Conservation (phyloP, 2,888 invertebrate species). For the Agrilus mali region DNA sequence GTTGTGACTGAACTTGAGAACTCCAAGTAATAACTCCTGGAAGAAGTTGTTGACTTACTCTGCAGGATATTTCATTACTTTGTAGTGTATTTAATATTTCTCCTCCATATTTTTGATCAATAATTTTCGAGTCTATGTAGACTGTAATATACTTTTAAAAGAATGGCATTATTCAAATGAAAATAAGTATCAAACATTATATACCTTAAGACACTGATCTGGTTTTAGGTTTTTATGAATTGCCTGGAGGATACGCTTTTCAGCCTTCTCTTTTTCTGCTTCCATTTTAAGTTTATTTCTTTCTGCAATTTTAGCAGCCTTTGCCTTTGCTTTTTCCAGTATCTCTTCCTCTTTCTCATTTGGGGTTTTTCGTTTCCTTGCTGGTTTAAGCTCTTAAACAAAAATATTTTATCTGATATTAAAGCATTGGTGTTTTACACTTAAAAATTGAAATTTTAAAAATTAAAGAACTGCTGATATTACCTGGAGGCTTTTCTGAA, state of each 20-base stretch:
- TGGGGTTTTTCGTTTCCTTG: not conserved
- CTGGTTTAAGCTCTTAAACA: no score
- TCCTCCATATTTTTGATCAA: slow-evolving; percentile 17
- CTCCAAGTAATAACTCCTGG: slow-evolving; percentile 34
- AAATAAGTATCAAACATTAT: slow-evolving; percentile 1
- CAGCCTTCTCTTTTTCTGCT: slow-evolving; percentile 11
- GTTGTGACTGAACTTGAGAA: slow-evolving; percentile 22
- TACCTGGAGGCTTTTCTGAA: no score
- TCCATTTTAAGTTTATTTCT: slow-evolving; percentile 14
- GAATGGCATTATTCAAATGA: slow-evolving; percentile 4
- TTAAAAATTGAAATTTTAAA: no score
- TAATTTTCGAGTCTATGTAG: slow-evolving; percentile 23
- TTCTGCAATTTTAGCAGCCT: slow-evolving; percentile 8
- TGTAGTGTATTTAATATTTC: slow-evolving; percentile 23
- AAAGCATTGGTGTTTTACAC: no score
- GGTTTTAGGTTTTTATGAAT: slow-evolving; percentile 21
- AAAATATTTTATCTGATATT: no score
- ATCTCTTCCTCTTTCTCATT: slow-evolving; percentile 4
- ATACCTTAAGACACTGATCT: slow-evolving; percentile 25
- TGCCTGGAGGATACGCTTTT: slow-evolving; percentile 12
- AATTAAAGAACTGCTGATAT: no score
- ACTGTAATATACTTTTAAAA: slow-evolving; percentile 23
- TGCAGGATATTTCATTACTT: slow-evolving; percentile 22
- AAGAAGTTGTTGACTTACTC: slow-evolving; percentile 23
- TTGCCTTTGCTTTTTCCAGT: slow-evolving; percentile 10